Conservation (phyloP, 2,888 invertebrate species). For the Heliconius cydno region DNA sequence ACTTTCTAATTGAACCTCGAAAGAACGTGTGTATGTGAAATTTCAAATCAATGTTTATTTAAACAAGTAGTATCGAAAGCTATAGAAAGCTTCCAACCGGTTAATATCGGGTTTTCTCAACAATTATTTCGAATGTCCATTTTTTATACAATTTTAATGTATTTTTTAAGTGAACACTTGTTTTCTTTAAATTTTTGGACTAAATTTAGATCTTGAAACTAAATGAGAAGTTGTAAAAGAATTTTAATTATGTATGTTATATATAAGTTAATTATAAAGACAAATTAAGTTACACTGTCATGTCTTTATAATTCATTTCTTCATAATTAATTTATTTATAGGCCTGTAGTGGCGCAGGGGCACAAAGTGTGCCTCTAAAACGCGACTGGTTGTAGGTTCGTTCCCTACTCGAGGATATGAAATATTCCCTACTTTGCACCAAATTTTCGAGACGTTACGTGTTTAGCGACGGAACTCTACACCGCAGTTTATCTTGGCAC, state of each 20-base stretch:
- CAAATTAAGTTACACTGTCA: no score
- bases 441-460: no score
- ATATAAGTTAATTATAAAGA: no score
- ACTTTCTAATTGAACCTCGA: not conserved
- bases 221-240: not conserved
- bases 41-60: conserved; percentile 10
- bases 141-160: not conserved
- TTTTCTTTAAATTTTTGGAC: not conserved
- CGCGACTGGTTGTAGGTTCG: no score
- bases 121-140: conserved; percentile 1
- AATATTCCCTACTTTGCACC: no score
- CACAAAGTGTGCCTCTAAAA: no score
- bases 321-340: no score
- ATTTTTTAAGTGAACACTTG: not conserved
- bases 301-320: no score
- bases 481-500: no score
- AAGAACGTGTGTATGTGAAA: not conserved
- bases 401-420: no score
- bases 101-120: conserved; percentile 23
- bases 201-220: not conserved
- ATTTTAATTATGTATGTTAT: not conserved
- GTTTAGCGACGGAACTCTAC: no score
- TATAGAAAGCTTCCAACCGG: conserved; percentile 45
- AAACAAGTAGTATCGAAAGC: conserved; percentile 42
- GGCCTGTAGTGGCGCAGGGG: no score